Evolutionary conservation across 2,797 vertebrate species (phyloP).

Genomic region (Vultur gryphus): DNA sequence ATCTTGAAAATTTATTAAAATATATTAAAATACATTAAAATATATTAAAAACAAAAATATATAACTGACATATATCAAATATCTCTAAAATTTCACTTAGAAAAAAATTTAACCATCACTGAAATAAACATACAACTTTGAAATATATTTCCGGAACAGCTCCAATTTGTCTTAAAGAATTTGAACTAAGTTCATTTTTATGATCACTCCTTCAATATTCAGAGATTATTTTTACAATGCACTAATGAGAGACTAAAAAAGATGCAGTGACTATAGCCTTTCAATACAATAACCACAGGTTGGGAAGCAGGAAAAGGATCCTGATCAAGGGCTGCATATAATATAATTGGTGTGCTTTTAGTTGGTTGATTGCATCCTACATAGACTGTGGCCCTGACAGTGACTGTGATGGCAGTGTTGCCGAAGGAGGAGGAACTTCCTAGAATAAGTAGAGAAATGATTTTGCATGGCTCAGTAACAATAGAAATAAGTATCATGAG

Average conservation of each 20-base stretch:
- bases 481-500: background rate
- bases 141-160: background rate
- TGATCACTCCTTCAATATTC: background rate
- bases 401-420: background rate
- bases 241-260: background rate
- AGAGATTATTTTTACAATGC: background rate
- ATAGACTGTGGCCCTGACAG: background rate
- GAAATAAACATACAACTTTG: background rate
- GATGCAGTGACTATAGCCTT: background rate
- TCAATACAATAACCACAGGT: background rate
- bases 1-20: background rate
- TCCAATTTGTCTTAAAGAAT: background rate
- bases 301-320: background rate
- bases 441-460: background rate
- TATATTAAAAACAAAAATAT: background rate
- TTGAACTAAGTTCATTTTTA: background rate
- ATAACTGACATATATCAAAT: background rate
- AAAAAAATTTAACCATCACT: background rate
- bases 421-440: background rate
- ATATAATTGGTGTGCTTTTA: background rate
- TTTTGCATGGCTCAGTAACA: background rate
- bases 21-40: background rate
- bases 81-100: background rate
- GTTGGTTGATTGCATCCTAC: background rate
- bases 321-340: background rate